These are phyloP conservation scores for Pseudolaguvia tuberculata DNA, from an alignment of 2,113 vertebrate species.

Conservation along the genomic window DNA sequence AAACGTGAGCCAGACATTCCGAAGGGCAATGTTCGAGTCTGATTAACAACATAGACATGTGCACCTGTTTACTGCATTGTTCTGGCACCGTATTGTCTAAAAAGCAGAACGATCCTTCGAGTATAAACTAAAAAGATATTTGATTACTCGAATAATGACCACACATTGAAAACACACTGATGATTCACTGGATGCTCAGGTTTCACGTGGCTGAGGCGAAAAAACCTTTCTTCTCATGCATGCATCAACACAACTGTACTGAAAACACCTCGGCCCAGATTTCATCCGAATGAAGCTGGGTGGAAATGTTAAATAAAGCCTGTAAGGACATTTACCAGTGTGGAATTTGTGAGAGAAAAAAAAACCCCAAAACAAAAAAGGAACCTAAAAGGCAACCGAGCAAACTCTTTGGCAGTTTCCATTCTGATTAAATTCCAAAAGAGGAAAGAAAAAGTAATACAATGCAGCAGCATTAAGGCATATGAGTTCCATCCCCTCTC, in stretches of 20 bases:
- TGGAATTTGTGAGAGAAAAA: not conserved
- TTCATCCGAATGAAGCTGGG: not conserved
- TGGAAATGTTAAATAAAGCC: conserved; percentile 1
- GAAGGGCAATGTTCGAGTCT: conserved; percentile 27
- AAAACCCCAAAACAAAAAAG: not conserved
- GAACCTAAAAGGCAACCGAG: not conserved
- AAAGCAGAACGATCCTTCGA: conserved; percentile 9
- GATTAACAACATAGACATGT: conserved; percentile 25
- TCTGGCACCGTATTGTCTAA: conserved; percentile 31
- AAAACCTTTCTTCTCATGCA: conserved; percentile 2
- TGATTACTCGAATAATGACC: conserved; percentile 11
- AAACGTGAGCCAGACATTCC: conserved; percentile 27
- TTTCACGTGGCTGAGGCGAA: conserved; percentile 5
- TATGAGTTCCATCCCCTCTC: conserved; percentile 37
- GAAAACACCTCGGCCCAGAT: not conserved
- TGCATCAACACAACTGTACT: not conserved
- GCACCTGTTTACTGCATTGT: conserved; percentile 1
- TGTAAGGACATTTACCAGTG: not conserved
- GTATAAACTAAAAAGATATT: conserved; percentile 6
- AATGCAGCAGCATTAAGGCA: conserved; percentile 49
- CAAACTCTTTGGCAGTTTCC: conserved; percentile 54
- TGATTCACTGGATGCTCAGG: conserved; percentile 6
- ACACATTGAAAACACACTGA: not conserved
- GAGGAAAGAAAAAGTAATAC: conserved; percentile 9
- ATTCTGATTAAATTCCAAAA: conserved; percentile 36